Base-by-base conservation (phyloP, 2,113 vertebrate species). In the Podarcis cretensis region DNA sequence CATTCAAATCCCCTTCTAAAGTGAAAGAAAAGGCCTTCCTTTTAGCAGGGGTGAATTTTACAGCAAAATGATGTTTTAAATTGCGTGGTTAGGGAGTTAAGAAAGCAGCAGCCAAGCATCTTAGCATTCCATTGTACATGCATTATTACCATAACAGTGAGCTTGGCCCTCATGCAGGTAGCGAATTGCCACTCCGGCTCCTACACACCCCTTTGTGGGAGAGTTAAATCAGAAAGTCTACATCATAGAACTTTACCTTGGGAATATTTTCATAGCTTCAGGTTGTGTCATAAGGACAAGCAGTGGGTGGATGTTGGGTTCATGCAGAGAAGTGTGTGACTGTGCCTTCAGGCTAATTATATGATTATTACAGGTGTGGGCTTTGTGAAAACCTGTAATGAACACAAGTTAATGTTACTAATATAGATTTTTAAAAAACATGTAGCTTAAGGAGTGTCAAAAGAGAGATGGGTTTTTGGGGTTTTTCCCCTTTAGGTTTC, bases 401-500 rank as follows among this genome's bases (percentile, higher is more conserved):
- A 83, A 77, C n/a, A 5, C 54, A 63, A 65, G 54, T 40, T 87
- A 88, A 69, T 0, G 0, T 25, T 71, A 54, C 88, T 91, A 89
- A 78, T 63, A 0, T 0, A 48, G 3, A 27, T 87, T 13, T 54
- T 54, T 12, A 12, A 54, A 80, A 88, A 68, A 1, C 37, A 63
- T n/a, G 84, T 25, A 87, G 81, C 23, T 90, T 18, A 65, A 1
- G 10, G 86, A 84, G 74, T 9, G 84, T 80, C 93, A 89, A 0
- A 76, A 89, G 48, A 21, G 48, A 85, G 6, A 85, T 77, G 48
- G 88, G 85, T 92, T 92, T 93, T 93, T 48, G 0, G 1, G 43
- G 84, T 91, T 90, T 94, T 80, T 68, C 75, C 87, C 93, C 87
- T 85, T 89, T 81, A 71, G 92, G 35, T 91, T 96, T 94, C 93